These are phyloP conservation scores for Sebastes kiyomatsui DNA, from an alignment of 2,797 vertebrate species.

Conservation along the genomic window DNA sequence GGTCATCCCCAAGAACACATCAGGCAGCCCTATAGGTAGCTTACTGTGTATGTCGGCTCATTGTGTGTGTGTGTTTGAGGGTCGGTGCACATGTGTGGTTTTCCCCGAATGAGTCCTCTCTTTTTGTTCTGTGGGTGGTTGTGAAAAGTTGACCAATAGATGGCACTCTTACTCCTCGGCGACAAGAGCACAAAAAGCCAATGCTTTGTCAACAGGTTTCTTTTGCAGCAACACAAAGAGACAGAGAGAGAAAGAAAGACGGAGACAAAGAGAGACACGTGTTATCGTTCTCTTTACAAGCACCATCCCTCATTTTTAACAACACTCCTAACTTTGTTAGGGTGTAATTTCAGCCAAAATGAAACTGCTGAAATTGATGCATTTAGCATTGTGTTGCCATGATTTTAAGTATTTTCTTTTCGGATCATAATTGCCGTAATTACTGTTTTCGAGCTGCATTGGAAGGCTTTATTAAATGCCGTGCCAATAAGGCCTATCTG, in stretches of 20 bases:
- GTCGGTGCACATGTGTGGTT: constrained; percentile 18
- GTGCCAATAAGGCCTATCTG: constrained; percentile 57
- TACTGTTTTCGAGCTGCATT: constrained; percentile 64
- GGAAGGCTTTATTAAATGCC: constrained; percentile 58
- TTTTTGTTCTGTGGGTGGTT: background rate
- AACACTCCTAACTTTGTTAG: constrained; percentile 46
- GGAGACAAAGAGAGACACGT: constrained; percentile 53
- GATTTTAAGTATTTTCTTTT: constrained; percentile 66
- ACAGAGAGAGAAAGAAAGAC: constrained; percentile 13
- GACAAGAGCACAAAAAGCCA: constrained; percentile 29
- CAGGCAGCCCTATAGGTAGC: constrained; percentile 44
- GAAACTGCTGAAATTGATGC: constrained; percentile 56
- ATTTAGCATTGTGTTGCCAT: constrained; percentile 64
- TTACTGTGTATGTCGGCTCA: constrained; percentile 30
- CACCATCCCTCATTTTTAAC: constrained; percentile 33
- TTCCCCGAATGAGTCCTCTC: background rate
- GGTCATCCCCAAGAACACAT: constrained; percentile 69
- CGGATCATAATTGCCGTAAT: constrained; percentile 67
- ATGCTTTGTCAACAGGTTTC: constrained; percentile 70
- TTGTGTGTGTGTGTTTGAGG: constrained; percentile 29
- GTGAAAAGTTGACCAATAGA: constrained; percentile 68
- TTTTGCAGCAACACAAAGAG: constrained; percentile 48
- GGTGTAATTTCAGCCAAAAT: constrained; percentile 57
- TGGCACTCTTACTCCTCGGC: constrained; percentile 77
- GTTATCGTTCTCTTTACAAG: constrained; percentile 45